Conservation (phyloP, 30 jellyfish, hydroid and myxozoan species). For the Nemopilema nomurai region DNA sequence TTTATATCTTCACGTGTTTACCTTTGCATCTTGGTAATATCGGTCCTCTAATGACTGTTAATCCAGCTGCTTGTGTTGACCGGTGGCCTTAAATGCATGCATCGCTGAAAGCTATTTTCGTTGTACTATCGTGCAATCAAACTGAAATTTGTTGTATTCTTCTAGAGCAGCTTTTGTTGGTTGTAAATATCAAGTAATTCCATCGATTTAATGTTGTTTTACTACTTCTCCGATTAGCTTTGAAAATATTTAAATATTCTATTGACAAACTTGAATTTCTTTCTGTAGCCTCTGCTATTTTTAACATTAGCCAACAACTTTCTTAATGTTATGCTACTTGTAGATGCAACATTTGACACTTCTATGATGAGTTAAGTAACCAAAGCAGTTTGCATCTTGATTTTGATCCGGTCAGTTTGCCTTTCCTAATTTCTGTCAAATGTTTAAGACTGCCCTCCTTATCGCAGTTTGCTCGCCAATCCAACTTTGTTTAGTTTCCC, state of each 20-base stretch:
- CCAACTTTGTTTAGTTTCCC: not conserved
- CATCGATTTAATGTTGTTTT: not conserved
- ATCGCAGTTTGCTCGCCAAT: not conserved
- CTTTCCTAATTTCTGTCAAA: not conserved
- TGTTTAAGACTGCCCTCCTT: not conserved
- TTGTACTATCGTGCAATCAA: not conserved
- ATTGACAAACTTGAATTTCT: not conserved
- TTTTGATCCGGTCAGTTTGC: not conserved
- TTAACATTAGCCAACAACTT: not conserved
- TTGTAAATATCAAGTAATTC: too few relatives aligned
- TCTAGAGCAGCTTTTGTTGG: not conserved
- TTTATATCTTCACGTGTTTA: not conserved
- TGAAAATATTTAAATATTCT: not conserved
- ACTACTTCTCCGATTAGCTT: not conserved
- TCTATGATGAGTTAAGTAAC: too few relatives aligned
- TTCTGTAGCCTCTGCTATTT: not conserved
- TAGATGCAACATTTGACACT: not conserved
- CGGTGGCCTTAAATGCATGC: not conserved
- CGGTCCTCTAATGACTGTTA: not conserved
- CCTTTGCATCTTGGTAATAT: not conserved
- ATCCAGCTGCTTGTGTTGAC: not conserved
- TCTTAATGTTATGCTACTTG: not conserved
- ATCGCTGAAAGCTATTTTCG: not conserved
- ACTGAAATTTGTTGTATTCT: not conserved
- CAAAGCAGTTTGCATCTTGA: not conserved